Evolutionary conservation across 2,113 vertebrate genomes (phyloP), one percentile per base, ranked within the genome.

Genomic region (Lethenteron camtschaticum): DNA sequence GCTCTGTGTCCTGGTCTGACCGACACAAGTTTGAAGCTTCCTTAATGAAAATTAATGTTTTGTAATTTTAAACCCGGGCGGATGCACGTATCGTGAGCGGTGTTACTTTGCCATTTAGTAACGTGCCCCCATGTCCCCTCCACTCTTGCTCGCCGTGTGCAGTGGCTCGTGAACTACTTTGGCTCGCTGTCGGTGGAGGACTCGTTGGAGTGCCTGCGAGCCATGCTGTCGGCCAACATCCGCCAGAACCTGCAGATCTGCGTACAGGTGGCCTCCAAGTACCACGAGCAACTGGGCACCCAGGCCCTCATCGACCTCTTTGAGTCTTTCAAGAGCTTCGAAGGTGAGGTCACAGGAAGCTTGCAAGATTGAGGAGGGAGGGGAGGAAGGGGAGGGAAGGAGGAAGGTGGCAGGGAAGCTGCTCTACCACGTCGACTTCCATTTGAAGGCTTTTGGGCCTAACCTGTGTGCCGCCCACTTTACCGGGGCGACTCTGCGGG

Each of bases 161-260:
- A 90, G 88, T 92, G 90, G 88, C 80, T 95, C 69, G 81, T 90
- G 74, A 89, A 84, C 76, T 94, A 84, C 80, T 91, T 94, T 59
- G 88, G 90, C 73, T 83, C 88, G 18, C 77, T 92, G 12, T 91
- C 85, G 0, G 86, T 91, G 56, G 88, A 90, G 16, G 90, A 91
- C 75, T 95, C 88, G 0, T 73, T 94, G 72, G 90, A 89, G 75
- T 92, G 90, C 76, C 79, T 92, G 57, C 80, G 79, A 73, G 87
- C 88, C 58, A 87, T 92, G 86, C 75, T 94, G 56, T 86, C 88
- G 0, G 85, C 88, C 68, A 89, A 90, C 77, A 86, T 90, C 72
- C 78, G 87, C 16, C 90, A 94, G 79, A 95, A 94, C 75, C 79
- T 94, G 56, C 86, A 92, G 79, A 79, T 90, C 60, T 85, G 85